These are phyloP conservation scores for Crossaster papposus DNA, from an alignment of 53 echinoderm and acorn worm genomes.

Conservation along the genomic window DNA sequence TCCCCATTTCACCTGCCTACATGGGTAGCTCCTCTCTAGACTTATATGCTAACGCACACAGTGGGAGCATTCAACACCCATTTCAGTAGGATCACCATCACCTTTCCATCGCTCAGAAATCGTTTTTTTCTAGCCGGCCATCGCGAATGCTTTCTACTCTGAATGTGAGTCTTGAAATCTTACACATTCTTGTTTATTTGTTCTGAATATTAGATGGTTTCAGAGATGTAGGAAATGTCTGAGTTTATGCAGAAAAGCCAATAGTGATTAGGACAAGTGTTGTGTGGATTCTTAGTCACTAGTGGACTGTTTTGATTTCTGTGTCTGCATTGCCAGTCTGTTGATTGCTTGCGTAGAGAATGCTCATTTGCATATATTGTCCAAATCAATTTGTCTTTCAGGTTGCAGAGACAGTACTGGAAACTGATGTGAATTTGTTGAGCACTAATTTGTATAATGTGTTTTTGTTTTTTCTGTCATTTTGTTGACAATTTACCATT, in stretches of 20 bases:
- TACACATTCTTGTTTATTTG: slow-evolving; percentile 29
- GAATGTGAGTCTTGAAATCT: slow-evolving; percentile 58
- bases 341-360: not conserved
- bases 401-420: not conserved
- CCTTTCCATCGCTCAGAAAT: slow-evolving; percentile 29
- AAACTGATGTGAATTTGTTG: not conserved
- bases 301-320: not conserved
- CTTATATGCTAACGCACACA: not conserved
- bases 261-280: slow-evolving; percentile 22
- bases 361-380: slow-evolving; percentile 4
- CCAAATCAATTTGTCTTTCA: not conserved
- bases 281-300: not conserved
- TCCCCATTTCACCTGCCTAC: slow-evolving; percentile 18
- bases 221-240: not conserved
- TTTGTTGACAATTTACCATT: too few relatives aligned
- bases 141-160: not conserved
- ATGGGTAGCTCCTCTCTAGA: too few relatives aligned
- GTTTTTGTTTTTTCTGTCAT: too few relatives aligned
- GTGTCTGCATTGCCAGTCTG: not conserved
- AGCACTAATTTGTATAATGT: too few relatives aligned
- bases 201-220: slow-evolving; percentile 28
- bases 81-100: slow-evolving; percentile 2
- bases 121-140: not conserved
- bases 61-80: slow-evolving; percentile 46
- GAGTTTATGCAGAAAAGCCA: not conserved